These are phyloP conservation scores for Calyptomena viridis DNA, from an alignment of 2,113 vertebrate genomes.

Conservation along the genomic window DNA sequence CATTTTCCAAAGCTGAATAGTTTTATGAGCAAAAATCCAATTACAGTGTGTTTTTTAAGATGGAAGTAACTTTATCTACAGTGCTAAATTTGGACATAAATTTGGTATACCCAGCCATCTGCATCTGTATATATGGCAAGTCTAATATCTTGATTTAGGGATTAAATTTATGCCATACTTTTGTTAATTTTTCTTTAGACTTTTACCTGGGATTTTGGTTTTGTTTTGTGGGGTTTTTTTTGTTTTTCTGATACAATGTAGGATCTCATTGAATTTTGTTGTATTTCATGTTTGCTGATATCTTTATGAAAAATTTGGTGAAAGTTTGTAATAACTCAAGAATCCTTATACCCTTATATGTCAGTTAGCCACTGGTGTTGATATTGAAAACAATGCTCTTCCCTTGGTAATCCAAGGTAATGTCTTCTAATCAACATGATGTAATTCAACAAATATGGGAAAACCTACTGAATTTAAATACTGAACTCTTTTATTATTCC, in stretches of 20 bases:
- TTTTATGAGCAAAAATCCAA: background rate
- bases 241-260: background rate
- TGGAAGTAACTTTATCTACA: background rate
- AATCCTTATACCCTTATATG: background rate
- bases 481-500: background rate
- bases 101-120: background rate
- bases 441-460: background rate
- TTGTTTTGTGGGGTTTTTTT: background rate
- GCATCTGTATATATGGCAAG: background rate
- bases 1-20: background rate
- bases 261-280: background rate
- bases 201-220: background rate
- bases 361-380: background rate
- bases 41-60: background rate
- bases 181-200: background rate
- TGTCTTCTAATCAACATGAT: background rate
- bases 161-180: background rate
- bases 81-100: background rate
- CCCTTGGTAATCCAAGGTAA: background rate
- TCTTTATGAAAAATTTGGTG: background rate
- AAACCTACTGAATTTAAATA: background rate
- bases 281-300: background rate
- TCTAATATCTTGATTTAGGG: background rate
- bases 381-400: background rate
- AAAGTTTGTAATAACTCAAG: background rate